phyloP scores from a whole-genome alignment of 2,888 invertebrate genomes.

The Cerastis rubricosa region DNA sequence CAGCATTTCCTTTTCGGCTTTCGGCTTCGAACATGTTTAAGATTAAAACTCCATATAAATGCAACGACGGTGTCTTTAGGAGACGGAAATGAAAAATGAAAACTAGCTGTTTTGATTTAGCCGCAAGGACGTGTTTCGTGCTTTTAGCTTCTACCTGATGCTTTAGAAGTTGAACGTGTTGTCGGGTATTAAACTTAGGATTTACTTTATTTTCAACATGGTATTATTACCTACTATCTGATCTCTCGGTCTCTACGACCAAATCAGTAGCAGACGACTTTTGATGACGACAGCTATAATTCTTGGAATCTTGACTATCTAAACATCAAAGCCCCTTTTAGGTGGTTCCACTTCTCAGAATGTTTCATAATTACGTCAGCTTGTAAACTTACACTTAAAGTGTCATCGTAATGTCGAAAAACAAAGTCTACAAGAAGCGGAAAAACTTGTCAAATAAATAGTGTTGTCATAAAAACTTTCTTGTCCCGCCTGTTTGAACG shows the following conservation, averaged over 20 bases:
- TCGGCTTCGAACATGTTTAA: slow-evolving; percentile 50
- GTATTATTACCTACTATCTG: neutral
- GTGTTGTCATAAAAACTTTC: slow-evolving; percentile 66
- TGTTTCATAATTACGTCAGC: slow-evolving; percentile 48
- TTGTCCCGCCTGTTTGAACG: slow-evolving; percentile 75
- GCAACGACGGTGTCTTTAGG: slow-evolving; percentile 27
- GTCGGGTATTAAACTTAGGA: neutral
- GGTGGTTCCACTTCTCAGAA: slow-evolving; percentile 39
- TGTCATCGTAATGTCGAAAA: slow-evolving; percentile 53
- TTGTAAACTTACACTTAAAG: slow-evolving; percentile 56
- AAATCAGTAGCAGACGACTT: slow-evolving; percentile 25
- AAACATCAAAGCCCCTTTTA: slow-evolving; percentile 54
- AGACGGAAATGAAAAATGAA: slow-evolving; percentile 57
- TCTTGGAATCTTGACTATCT: slow-evolving; percentile 32
- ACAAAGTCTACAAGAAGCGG: slow-evolving; percentile 64
- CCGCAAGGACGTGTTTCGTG: slow-evolving; percentile 9
- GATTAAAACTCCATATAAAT: slow-evolving; percentile 56
- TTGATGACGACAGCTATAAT: slow-evolving; percentile 38
- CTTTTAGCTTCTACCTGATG: neutral
- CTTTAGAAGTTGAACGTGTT: neutral
- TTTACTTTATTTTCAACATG: neutral
- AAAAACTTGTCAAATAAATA: slow-evolving; percentile 65
- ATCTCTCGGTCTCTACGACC: neutral
- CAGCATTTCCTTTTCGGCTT: slow-evolving; percentile 59
- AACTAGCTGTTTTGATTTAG: slow-evolving; percentile 53